These are phyloP conservation scores for Drosophila ercepeae DNA, from an alignment of 1,140 invertebrate genomes.

Conservation along the genomic window DNA sequence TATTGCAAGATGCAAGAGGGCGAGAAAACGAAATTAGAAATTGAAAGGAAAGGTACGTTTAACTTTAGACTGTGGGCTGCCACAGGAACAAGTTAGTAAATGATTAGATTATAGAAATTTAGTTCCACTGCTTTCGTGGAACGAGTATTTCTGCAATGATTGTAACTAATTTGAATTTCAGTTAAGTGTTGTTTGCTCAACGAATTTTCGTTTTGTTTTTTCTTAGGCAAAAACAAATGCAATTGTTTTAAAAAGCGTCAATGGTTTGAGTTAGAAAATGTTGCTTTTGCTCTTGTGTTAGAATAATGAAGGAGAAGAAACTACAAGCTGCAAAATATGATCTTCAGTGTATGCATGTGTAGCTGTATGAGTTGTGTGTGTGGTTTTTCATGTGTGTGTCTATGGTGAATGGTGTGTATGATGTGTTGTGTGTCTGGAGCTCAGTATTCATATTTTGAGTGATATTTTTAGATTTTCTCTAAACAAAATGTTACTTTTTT, in stretches of 20 bases:
- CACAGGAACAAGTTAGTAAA: slow-evolving; percentile 59
- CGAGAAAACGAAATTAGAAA: slow-evolving; percentile 35
- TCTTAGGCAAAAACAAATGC: slow-evolving; percentile 74
- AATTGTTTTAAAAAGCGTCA: slow-evolving; percentile 79
- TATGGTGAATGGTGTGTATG: slow-evolving; percentile 42
- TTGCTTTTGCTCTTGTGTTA: slow-evolving; percentile 51
- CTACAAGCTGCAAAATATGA: slow-evolving; percentile 66
- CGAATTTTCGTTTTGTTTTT: slow-evolving; percentile 53
- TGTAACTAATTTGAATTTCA: slow-evolving; percentile 36
- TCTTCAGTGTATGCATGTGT: slow-evolving; percentile 28
- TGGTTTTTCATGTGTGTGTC: slow-evolving; percentile 31
- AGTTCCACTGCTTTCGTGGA: slow-evolving; percentile 62
- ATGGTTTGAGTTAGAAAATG: slow-evolving; percentile 48
- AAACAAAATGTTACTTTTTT: slow-evolving; percentile 80
- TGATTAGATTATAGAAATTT: slow-evolving; percentile 55
- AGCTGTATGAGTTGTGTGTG: slow-evolving; percentile 39
- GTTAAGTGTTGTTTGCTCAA: slow-evolving; percentile 47
- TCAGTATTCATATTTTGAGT: slow-evolving; percentile 58
- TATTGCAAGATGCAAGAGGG: not conserved
- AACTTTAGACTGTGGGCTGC: slow-evolving; percentile 23
- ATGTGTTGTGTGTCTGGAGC: slow-evolving; percentile 51
- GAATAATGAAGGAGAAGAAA: slow-evolving; percentile 73
- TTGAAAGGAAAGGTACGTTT: slow-evolving; percentile 37
- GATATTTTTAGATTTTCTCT: slow-evolving; percentile 64
- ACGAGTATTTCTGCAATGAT: slow-evolving; percentile 67